Evolutionary conservation across 2,888 invertebrate genomes (phyloP).

Genomic region (Cylloceria caligata): DNA sequence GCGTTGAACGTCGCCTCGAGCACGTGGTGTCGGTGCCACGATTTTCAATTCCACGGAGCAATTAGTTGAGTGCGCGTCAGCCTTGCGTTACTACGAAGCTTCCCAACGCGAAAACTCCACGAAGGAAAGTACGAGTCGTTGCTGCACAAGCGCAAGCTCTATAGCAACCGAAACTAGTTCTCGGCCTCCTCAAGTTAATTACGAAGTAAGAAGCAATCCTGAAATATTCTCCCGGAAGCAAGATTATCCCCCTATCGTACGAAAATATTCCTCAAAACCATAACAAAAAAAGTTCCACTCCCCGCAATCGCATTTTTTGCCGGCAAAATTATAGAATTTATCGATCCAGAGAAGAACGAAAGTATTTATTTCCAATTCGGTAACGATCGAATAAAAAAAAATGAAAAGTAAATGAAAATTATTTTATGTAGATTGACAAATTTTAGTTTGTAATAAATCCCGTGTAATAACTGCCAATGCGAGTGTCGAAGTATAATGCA

Average conservation of each 20-base stretch:
- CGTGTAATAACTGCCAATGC: too few species aligned
- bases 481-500: too few species aligned
- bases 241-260: background rate
- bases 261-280: background rate
- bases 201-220: conserved; percentile 66
- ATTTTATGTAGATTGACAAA: too few species aligned
- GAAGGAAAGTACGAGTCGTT: conserved; percentile 27
- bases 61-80: conserved; percentile 71
- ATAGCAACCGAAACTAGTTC: conserved; percentile 45
- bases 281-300: background rate
- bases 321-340: too few species aligned
- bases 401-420: too few species aligned
- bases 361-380: too few species aligned
- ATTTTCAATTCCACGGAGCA: conserved; percentile 75
- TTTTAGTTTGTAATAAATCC: too few species aligned
- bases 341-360: too few species aligned
- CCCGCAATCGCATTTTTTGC: too few species aligned
- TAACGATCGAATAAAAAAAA: too few species aligned
- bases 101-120: conserved; percentile 5
- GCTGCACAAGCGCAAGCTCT: conserved; percentile 30
- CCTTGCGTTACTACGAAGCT: conserved; percentile 17
- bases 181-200: conserved; percentile 65
- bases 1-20: conserved; percentile 31
- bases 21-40: conserved; percentile 57
- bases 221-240: conserved; percentile 56